phyloP scores from a whole-genome alignment of 2,113 vertebrate species.

The Myxocyprinus asiaticus region DNA sequence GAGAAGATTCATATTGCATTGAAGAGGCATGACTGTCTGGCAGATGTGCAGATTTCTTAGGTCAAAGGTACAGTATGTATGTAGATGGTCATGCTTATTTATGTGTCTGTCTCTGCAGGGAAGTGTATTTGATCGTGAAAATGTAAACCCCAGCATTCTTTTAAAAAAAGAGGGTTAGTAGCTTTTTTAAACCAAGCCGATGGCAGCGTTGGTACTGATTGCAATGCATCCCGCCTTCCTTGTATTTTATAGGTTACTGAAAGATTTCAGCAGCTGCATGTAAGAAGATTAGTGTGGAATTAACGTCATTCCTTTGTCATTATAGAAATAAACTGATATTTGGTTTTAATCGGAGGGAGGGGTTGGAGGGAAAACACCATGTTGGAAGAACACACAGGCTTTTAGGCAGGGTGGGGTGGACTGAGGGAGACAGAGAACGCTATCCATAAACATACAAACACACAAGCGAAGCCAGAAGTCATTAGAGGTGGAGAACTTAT shows the following conservation, averaged over 20 bases:
- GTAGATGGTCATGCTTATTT: background rate
- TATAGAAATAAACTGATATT: constrained; percentile 81
- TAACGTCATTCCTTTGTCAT: constrained; percentile 82
- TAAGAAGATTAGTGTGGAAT: constrained; percentile 83
- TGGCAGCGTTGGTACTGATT: background rate
- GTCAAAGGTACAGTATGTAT: background rate
- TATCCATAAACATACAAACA: background rate
- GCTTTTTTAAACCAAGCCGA: constrained; percentile 58
- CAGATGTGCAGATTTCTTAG: background rate
- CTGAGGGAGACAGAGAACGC: background rate
- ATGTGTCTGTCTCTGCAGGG: background rate
- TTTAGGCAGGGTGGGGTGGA: constrained; percentile 14
- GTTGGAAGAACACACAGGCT: constrained; percentile 60
- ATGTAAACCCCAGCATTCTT: too few species aligned
- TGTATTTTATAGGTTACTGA: constrained; percentile 78
- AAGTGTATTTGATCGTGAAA: background rate
- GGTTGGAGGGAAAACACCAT: constrained; percentile 54
- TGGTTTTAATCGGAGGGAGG: constrained; percentile 72
- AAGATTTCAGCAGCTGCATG: constrained; percentile 76
- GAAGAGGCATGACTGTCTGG: background rate
- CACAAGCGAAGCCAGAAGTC: background rate
- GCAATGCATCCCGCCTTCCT: constrained; percentile 50
- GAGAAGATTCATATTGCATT: background rate
- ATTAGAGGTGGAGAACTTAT: background rate
- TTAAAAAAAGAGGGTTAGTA: constrained; percentile 44